phyloP scores from a whole-genome alignment of 2,113 vertebrate genomes.

The Origma solitaria region DNA sequence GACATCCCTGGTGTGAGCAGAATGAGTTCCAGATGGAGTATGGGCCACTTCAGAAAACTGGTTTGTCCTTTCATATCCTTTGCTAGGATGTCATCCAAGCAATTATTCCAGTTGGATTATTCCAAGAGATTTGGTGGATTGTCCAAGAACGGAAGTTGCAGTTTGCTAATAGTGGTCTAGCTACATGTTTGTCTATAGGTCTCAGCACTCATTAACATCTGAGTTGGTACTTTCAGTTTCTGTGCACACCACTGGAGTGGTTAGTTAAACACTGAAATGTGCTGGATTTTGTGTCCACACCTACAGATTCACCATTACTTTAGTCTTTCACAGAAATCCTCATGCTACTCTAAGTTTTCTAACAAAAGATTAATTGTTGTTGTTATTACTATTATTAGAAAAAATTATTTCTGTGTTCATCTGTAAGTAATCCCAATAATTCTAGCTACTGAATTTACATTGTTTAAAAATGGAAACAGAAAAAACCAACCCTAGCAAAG shows the following conservation, averaged over 20 bases:
- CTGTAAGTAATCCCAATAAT: not conserved
- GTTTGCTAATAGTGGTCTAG: not conserved
- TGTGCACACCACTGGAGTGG: not conserved
- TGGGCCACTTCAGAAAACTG: not conserved
- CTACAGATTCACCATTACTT: not conserved
- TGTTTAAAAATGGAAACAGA: constrained; percentile 30
- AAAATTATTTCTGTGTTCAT: not conserved
- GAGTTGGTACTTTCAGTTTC: not conserved
- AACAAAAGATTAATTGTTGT: not conserved
- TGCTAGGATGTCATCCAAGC: not conserved
- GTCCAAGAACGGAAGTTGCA: not conserved
- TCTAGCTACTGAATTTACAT: not conserved
- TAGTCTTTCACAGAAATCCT: not conserved
- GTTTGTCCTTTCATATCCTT: not conserved
- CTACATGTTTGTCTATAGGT: not conserved
- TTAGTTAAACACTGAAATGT: not conserved
- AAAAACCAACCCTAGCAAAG: not conserved
- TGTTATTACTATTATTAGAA: not conserved
- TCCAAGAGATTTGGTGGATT: not conserved
- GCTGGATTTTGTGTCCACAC: not conserved
- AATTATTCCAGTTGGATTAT: not conserved
- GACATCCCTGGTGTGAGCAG: not conserved
- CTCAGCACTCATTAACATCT: not conserved
- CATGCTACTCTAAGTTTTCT: not conserved
- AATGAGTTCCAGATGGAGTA: not conserved